A percentile compares a stretch with the other conserved stretches of the same genome.
phyloP scores from a whole-genome alignment of 2,888 invertebrate species.

The Microctonus brassicae region DNA sequence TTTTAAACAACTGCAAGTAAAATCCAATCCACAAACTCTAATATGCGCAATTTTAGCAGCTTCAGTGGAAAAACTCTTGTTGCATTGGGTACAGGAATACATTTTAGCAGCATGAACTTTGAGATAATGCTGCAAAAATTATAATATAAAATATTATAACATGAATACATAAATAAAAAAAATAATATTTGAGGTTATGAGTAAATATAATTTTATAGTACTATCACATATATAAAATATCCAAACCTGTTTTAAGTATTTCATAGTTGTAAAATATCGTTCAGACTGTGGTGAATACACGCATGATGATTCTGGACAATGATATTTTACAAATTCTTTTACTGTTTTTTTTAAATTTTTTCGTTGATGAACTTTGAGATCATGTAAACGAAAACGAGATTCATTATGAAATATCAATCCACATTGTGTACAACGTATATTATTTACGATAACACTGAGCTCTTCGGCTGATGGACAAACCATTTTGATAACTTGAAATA shows the following conservation, averaged over 20 bases:
- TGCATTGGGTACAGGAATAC: constrained; percentile 63
- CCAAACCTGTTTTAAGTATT: constrained; percentile 67
- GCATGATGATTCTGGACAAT: constrained; percentile 64
- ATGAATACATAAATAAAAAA: not conserved
- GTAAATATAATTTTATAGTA: not conserved
- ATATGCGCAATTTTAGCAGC: constrained; percentile 65
- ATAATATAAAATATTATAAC: constrained; percentile 6
- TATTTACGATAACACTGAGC: constrained; percentile 62
- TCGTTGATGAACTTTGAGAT: constrained; percentile 63
- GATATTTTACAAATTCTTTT: constrained; percentile 60
- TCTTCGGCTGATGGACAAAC: constrained; percentile 63
- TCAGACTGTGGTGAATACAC: constrained; percentile 59
- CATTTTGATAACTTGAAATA: constrained; percentile 43
- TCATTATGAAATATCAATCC: constrained; percentile 62
- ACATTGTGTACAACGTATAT: constrained; percentile 62
- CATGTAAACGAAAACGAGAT: constrained; percentile 62
- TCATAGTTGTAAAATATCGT: constrained; percentile 63
- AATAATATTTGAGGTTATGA: not conserved
- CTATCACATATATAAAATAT: constrained; percentile 8
- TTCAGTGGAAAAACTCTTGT: constrained; percentile 67
- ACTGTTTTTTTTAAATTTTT: constrained; percentile 57
- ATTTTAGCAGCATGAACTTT: constrained; percentile 69
- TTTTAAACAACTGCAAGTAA: constrained; percentile 63
- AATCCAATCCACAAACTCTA: constrained; percentile 65
- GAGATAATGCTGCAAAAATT: constrained; percentile 64